A percentile compares a stretch with the other conserved stretches of the same genome.
phyloP scores from a whole-genome alignment of 2,888 invertebrate genomes.

The Thymelicus acteon region DNA sequence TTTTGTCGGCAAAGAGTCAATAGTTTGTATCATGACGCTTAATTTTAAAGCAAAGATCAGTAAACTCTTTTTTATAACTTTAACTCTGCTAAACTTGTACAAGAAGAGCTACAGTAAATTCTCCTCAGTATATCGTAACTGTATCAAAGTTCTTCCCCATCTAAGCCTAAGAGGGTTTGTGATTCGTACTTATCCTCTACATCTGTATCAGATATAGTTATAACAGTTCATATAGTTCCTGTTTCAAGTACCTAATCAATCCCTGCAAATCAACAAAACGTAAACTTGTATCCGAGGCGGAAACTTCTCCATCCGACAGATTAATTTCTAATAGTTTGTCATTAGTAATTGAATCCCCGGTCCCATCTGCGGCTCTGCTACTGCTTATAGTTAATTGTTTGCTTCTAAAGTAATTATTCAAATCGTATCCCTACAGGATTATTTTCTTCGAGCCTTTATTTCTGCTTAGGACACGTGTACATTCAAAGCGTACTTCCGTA shows the following conservation, averaged over 20 bases:
- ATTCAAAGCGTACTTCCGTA: not conserved
- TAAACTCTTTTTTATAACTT: too few species aligned
- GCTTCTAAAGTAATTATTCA: conserved; percentile 37
- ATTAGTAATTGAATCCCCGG: conserved; percentile 38
- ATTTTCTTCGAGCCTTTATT: conserved; percentile 26
- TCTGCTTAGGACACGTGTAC: not conserved
- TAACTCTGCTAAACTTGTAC: too few species aligned
- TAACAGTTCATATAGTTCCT: not conserved
- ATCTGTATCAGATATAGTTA: too few species aligned
- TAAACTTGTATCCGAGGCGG: conserved; percentile 33
- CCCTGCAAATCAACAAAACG: conserved; percentile 33
- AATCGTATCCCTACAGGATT: conserved; percentile 25
- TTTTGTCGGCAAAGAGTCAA: too few species aligned
- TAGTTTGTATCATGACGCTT: too few species aligned
- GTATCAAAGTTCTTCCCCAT: too few species aligned
- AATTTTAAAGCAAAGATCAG: too few species aligned
- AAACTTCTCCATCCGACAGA: conserved; percentile 32
- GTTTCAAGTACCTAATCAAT: conserved; percentile 18
- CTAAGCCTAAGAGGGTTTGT: not conserved
- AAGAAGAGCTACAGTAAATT: too few species aligned
- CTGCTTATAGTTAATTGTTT: conserved; percentile 37
- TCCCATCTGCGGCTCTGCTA: conserved; percentile 34
- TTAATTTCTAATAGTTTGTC: conserved; percentile 39
- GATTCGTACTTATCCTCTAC: not conserved
- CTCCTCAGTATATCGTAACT: too few species aligned